Percentiles rank a stretch among this genome's conserved stretches.
phyloP scores from a whole-genome alignment of 2,113 vertebrate species.

The Cranoglanis bouderius region DNA sequence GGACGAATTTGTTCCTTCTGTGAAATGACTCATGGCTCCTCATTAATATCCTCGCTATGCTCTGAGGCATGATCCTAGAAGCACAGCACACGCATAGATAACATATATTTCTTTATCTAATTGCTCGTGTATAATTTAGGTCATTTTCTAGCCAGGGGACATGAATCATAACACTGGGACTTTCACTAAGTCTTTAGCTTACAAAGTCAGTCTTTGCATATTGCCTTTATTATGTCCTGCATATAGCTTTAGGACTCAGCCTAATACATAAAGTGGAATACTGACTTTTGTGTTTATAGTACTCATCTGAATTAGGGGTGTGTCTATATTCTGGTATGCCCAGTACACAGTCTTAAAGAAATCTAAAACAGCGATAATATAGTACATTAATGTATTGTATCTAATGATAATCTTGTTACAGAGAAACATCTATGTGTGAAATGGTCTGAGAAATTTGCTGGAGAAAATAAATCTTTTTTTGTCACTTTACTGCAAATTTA shows the following conservation, averaged over 20 bases:
- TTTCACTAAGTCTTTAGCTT: constrained; percentile 6
- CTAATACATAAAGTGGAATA: neutral
- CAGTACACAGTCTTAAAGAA: neutral
- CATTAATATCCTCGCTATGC: constrained; percentile 43
- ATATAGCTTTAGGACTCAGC: constrained; percentile 14
- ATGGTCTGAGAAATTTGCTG: too few species aligned
- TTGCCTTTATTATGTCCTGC: neutral
- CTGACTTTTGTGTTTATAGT: neutral
- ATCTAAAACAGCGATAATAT: neutral
- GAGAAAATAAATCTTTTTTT: too few species aligned
- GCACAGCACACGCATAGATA: constrained; percentile 40
- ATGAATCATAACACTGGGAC: constrained; percentile 35
- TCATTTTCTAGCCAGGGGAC: constrained; percentile 27
- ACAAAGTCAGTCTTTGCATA: neutral
- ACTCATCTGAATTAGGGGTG: neutral
- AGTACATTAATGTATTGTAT: neutral
- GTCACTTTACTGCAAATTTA: too few species aligned
- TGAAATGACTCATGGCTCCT: constrained; percentile 46
- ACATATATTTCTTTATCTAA: constrained; percentile 49
- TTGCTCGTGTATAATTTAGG: constrained; percentile 50
- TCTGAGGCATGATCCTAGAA: constrained; percentile 44
- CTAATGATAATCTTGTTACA: neutral
- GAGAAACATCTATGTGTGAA: neutral
- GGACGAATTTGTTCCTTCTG: constrained; percentile 37
- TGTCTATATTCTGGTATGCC: neutral